A percentile compares a stretch with the other conserved stretches of the same genome.
These are phyloP conservation scores for Sussaba pulchella DNA, from an alignment of 2,888 invertebrate species.

Conservation along the genomic window DNA sequence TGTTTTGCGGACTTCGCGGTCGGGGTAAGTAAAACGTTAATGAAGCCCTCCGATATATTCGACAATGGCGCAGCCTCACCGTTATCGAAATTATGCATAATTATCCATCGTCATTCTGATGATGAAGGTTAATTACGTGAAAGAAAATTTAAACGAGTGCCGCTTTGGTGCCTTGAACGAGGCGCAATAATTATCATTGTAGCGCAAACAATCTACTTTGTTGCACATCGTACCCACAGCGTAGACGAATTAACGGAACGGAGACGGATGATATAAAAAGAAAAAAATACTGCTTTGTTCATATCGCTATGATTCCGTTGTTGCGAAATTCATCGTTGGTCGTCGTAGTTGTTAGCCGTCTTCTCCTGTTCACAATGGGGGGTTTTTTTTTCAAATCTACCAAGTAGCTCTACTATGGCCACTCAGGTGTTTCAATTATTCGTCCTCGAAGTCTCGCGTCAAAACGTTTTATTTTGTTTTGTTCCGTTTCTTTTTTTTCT, in stretches of 20 bases:
- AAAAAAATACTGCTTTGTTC: slow-evolving; percentile 12
- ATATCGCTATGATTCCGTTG: background rate
- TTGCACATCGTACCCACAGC: background rate
- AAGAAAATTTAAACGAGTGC: slow-evolving; percentile 25
- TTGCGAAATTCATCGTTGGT: slow-evolving; percentile 46
- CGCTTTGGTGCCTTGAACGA: slow-evolving; percentile 26
- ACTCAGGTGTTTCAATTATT: slow-evolving; percentile 7
- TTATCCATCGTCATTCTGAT: slow-evolving; percentile 25
- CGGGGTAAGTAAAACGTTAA: background rate
- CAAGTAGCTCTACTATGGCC: no score
- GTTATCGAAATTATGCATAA: slow-evolving; percentile 13
- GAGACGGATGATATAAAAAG: slow-evolving; percentile 8
- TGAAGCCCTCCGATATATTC: slow-evolving; percentile 10
- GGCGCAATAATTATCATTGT: background rate
- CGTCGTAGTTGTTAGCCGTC: no score
- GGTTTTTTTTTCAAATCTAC: no score
- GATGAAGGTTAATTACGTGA: slow-evolving; percentile 36
- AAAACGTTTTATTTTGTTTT: no score
- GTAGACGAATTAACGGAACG: background rate
- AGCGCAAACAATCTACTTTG: slow-evolving; percentile 41
- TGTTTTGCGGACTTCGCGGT: background rate
- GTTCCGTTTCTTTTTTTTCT: background rate
- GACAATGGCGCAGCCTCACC: slow-evolving; percentile 7
- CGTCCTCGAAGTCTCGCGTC: background rate
- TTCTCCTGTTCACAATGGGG: no score